phyloP scores from a whole-genome alignment of 2,113 vertebrate species.

The Catharus fuscescens region DNA sequence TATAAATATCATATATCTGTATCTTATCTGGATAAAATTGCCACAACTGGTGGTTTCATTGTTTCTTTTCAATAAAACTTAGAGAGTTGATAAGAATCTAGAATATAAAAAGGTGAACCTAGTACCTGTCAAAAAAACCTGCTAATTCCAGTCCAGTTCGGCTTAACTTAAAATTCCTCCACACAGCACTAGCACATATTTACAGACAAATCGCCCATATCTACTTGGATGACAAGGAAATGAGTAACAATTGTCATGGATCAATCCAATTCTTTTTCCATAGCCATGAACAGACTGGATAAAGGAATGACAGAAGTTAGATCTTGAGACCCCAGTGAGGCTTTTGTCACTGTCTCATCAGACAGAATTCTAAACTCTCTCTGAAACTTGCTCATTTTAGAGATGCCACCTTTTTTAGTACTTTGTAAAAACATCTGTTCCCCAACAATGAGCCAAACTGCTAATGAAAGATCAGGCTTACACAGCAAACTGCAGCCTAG shows the following conservation, averaged over 20 bases:
- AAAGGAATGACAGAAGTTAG: background rate
- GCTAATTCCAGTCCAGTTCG: background rate
- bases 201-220: background rate
- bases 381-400: background rate
- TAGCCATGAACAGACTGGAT: background rate
- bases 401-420: background rate
- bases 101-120: background rate
- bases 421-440: background rate
- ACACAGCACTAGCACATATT: background rate
- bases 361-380: background rate
- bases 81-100: background rate
- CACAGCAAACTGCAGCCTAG: background rate
- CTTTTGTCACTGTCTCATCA: background rate
- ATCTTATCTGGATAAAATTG: background rate
- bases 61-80: background rate
- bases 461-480: background rate
- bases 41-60: background rate
- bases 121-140: background rate
- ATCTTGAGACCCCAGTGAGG: background rate
- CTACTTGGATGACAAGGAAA: background rate
- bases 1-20: background rate
- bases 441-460: background rate
- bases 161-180: background rate
- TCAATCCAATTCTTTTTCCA: background rate
- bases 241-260: background rate